phyloP scores from a whole-genome alignment of 2,113 vertebrate species.

The Euleptes europaea region DNA sequence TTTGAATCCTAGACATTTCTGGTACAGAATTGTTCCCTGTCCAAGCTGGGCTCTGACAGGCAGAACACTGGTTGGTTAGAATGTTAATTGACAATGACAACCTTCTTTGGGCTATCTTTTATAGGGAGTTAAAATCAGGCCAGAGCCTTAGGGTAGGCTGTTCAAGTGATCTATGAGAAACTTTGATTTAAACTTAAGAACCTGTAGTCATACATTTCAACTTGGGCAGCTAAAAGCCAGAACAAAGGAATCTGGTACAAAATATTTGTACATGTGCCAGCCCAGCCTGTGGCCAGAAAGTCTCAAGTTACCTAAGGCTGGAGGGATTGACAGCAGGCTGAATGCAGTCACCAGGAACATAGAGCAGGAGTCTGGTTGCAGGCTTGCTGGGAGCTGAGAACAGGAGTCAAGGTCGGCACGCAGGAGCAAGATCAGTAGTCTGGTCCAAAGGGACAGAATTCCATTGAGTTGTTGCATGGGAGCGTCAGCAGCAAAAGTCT shows the following conservation, averaged over 20 bases:
- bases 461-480: too few relatives aligned
- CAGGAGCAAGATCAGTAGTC: too few relatives aligned
- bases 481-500: too few relatives aligned
- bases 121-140: neutral
- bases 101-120: neutral
- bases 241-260: neutral
- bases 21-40: neutral
- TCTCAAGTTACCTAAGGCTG: too few relatives aligned
- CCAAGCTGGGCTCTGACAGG: neutral
- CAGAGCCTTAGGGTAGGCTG: neutral
- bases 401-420: too few relatives aligned
- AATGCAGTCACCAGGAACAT: too few relatives aligned
- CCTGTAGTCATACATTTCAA: neutral
- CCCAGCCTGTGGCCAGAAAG: too few relatives aligned
- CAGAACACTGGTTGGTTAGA: neutral
- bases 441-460: too few relatives aligned
- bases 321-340: too few relatives aligned
- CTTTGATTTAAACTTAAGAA: neutral
- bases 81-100: neutral
- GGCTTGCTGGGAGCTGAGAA: too few relatives aligned
- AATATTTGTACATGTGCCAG: too few relatives aligned
- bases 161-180: neutral
- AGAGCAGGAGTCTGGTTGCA: too few relatives aligned
- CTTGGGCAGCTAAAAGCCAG: neutral
- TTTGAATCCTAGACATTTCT: neutral